These are phyloP conservation scores for Andrena minutula DNA, from an alignment of 2,888 invertebrate species.

Conservation along the genomic window DNA sequence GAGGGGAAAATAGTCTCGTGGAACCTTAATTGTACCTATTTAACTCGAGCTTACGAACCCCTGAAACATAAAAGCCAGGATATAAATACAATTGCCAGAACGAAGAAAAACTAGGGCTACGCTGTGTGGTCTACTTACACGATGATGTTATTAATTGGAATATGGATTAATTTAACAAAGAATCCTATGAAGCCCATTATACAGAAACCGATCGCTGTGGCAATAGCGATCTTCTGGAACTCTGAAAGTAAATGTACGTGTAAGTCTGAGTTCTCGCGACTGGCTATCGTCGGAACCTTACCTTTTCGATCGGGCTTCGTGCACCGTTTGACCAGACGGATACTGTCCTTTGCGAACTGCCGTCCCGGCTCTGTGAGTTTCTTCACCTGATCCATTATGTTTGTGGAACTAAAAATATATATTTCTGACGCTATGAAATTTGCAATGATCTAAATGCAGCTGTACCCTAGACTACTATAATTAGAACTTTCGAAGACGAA, in stretches of 20 bases:
- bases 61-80: conserved; percentile 71
- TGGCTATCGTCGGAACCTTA: conserved; percentile 80
- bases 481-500: conserved; percentile 8
- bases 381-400: conserved; percentile 97
- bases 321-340: conserved; percentile 99
- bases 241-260: conserved; percentile 88
- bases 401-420: conserved; percentile 23
- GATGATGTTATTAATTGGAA: conserved; percentile 99
- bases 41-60: conserved; percentile 76
- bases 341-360: conserved; percentile 99
- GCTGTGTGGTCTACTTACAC: conserved; percentile 90
- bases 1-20: conserved; percentile 72
- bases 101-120: conserved; percentile 74
- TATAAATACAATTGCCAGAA: neutral
- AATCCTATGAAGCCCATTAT: conserved; percentile 99
- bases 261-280: conserved; percentile 11
- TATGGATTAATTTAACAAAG: conserved; percentile 99
- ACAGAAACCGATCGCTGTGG: conserved; percentile 99
- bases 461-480: neutral
- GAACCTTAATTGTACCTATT: conserved; percentile 71
- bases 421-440: neutral
- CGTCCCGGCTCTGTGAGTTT: conserved; percentile 97
- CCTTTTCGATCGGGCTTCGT: conserved; percentile 99
- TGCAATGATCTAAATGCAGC: no score
- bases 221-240: conserved; percentile 99